These are phyloP conservation scores for Alcedo atthis DNA, from an alignment of 2,797 vertebrate species.

Conservation along the genomic window DNA sequence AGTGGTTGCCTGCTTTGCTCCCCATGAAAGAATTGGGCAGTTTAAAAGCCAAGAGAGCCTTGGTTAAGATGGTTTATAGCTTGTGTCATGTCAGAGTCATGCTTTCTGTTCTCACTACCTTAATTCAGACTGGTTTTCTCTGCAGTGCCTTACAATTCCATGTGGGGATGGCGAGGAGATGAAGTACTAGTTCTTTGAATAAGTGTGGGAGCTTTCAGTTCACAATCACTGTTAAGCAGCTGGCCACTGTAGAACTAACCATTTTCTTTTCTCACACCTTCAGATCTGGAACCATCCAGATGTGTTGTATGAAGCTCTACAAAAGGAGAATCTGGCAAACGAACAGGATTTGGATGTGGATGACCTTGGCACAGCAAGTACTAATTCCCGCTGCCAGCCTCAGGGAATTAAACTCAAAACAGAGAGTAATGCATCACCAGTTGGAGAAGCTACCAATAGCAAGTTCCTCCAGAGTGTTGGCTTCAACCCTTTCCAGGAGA, in stretches of 20 bases:
- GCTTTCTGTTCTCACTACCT: neutral
- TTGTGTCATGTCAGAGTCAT: neutral
- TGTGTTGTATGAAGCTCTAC: conserved; percentile 93
- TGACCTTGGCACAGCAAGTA: conserved; percentile 86
- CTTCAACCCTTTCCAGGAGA: conserved; percentile 90
- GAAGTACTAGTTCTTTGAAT: neutral
- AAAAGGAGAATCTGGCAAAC: conserved; percentile 94
- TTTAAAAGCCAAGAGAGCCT: neutral
- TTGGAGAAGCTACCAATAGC: conserved; percentile 89
- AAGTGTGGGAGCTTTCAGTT: neutral
- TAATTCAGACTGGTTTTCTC: neutral
- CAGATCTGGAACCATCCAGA: conserved; percentile 99
- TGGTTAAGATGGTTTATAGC: neutral
- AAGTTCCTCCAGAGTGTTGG: conserved; percentile 85
- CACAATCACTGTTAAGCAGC: neutral
- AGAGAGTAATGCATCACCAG: conserved; percentile 73
- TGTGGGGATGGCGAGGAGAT: neutral
- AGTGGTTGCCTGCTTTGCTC: neutral
- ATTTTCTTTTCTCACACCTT: neutral
- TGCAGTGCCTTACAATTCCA: neutral
- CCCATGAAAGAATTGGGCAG: neutral
- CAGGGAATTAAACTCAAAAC: conserved; percentile 87
- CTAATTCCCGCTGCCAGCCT: conserved; percentile 83
- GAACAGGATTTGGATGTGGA: conserved; percentile 97
- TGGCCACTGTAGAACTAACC: neutral